A percentile compares a stretch with the other conserved stretches of the same genome.
Conservation (phyloP, 1,140 invertebrate species). For the Argopecten irradians region DNA sequence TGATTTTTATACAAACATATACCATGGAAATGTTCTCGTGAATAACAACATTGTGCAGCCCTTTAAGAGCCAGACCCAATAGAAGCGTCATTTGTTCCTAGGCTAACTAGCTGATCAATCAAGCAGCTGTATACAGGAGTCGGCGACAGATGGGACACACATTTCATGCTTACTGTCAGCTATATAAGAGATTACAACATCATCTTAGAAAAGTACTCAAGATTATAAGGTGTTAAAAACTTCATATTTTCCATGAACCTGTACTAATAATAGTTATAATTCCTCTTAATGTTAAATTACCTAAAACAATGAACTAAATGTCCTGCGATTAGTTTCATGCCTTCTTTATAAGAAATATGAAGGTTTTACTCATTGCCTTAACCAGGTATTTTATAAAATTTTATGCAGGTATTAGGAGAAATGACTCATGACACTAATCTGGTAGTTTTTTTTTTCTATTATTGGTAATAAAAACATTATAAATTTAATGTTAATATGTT, state of each 20-base stretch:
- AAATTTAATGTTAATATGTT: no score
- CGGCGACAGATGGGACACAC: background rate
- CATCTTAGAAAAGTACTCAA: background rate
- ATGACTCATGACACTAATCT: no score
- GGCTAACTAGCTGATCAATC: constrained; percentile 16
- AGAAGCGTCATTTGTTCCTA: background rate
- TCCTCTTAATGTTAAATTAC: background rate
- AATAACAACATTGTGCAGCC: background rate
- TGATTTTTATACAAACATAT: background rate
- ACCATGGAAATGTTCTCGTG: background rate
- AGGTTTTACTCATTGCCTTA: background rate
- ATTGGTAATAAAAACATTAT: no score
- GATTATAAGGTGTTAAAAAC: background rate
- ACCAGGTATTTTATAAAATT: no score
- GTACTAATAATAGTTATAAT: background rate
- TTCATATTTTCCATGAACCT: background rate
- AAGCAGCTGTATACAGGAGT: background rate
- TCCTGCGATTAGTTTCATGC: background rate
- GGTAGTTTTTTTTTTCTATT: no score
- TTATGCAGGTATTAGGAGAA: no score
- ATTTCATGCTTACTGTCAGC: background rate
- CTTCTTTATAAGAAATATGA: background rate
- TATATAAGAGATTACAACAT: background rate
- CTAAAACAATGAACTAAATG: background rate
- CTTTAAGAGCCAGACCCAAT: background rate